These are phyloP conservation scores for Phasia obesa DNA, from an alignment of 2,888 invertebrate species.

Conservation along the genomic window DNA sequence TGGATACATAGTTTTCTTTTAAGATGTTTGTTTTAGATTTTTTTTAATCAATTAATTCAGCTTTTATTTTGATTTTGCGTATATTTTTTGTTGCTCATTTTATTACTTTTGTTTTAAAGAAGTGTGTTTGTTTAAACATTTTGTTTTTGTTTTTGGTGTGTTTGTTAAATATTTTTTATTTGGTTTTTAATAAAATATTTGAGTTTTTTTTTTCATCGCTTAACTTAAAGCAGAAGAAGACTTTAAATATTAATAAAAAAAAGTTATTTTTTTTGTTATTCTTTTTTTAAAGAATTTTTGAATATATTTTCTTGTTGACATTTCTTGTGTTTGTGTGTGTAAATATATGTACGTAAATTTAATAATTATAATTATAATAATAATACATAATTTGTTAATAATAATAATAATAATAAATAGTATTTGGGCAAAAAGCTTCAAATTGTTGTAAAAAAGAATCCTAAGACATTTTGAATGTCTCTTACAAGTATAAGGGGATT, in stretches of 20 bases:
- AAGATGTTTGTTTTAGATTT: slow-evolving; percentile 35
- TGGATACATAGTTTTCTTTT: slow-evolving; percentile 55
- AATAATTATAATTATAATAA: slow-evolving; percentile 44
- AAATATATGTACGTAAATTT: slow-evolving; percentile 63
- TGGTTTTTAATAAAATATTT: slow-evolving; percentile 65
- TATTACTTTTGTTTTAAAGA: slow-evolving; percentile 45
- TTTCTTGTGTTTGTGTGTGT: slow-evolving; percentile 49
- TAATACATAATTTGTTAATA: too few relatives aligned
- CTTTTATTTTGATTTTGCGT: slow-evolving; percentile 70
- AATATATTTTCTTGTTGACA: slow-evolving; percentile 38
- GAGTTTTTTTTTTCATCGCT: slow-evolving; percentile 62
- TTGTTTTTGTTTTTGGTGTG: slow-evolving; percentile 52
- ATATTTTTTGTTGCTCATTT: slow-evolving; percentile 50
- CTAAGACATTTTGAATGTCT: slow-evolving; percentile 67
- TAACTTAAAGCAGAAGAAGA: slow-evolving; percentile 71
- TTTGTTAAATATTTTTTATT: slow-evolving; percentile 58
- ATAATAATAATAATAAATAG: slow-evolving; percentile 60
- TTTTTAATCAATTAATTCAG: slow-evolving; percentile 65
- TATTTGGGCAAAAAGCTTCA: slow-evolving; percentile 71
- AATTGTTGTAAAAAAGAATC: slow-evolving; percentile 66
- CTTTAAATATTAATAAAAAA: slow-evolving; percentile 65
- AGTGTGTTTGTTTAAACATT: slow-evolving; percentile 56
- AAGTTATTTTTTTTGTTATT: slow-evolving; percentile 48
- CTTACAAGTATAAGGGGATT: slow-evolving; percentile 54
- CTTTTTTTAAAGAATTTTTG: slow-evolving; percentile 53